Percentiles rank a stretch among this genome's conserved stretches.
Evolutionary conservation across 2,113 vertebrate species (phyloP).

Genomic region (Onychostruthus taczanowskii): DNA sequence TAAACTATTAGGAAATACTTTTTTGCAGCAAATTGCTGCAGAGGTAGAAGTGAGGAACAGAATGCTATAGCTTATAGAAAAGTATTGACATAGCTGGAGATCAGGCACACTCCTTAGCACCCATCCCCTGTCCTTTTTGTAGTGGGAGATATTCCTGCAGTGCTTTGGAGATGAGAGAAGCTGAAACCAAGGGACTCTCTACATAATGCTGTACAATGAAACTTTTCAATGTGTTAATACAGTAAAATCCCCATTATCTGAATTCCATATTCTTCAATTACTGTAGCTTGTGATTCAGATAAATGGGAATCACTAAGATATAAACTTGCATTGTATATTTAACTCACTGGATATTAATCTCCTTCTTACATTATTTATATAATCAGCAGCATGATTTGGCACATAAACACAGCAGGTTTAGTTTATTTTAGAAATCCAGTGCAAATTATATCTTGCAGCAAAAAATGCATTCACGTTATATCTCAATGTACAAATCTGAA

Average conservation of each 20-base stretch:
- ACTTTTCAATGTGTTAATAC: neutral
- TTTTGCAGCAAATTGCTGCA: neutral
- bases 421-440: neutral
- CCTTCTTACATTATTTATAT: neutral
- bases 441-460: neutral
- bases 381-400: neutral
- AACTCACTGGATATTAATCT: neutral
- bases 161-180: neutral
- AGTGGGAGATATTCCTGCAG: neutral
- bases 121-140: neutral
- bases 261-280: constrained; percentile 11
- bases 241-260: neutral
- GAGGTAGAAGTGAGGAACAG: neutral
- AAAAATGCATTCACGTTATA: neutral
- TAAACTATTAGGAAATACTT: neutral
- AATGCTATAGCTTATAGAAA: neutral
- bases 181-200: neutral
- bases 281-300: neutral
- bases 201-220: neutral
- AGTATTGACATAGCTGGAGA: neutral
- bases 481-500: neutral
- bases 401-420: neutral
- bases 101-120: neutral
- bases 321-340: neutral
- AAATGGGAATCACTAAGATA: neutral